Evolutionary conservation across 2,888 invertebrate genomes (phyloP), one percentile per base, ranked within the genome.

Genomic region (Temnothorax ravouxi): DNA sequence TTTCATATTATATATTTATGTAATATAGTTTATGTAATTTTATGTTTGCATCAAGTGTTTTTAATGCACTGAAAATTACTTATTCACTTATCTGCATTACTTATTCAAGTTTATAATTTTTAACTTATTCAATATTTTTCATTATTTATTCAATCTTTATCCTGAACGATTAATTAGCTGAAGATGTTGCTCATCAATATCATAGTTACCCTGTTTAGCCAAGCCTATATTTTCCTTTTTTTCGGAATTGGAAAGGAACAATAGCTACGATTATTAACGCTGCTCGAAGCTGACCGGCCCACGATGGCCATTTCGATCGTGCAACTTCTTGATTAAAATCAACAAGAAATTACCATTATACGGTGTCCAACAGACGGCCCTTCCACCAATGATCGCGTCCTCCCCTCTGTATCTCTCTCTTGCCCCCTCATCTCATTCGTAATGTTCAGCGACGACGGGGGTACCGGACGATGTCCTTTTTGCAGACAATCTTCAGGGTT

Each of bases 401-500:
- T 13, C 62, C 50, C 69, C 61, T 69, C 84, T 76, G 84, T 89
- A 85, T 88, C 81, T 84, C 72, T 84, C 72, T 81, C 83, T 52
- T 84, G 84, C 88, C 88, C 81, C 86, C 84, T 83, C 86, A 82
- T 84, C 80, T 84, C 77, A 89, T 87, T 83, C 87, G 89, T 89
- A 88, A 88, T 83, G 88, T 87, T 84, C 86, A 84, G 76, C 84
- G 85, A 88, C 84, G 84, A 80, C 82, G 86, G 84, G 85, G 89
- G 84, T 83, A 87, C 85, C 87, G 89, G 89, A 87, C 92, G 94
- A 94, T 94, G 94, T 93, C 93, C 94, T 94, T 94, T 94, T 94
- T 93, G 93, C 91, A 92, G 93, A 94, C 93, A 93, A 94, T 94
- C 94, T 94, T 94, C 93, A 92, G 92, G 92, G 93, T 94, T 94